These are phyloP conservation scores for Rhinopomastus cyanomelas DNA, from an alignment of 2,113 vertebrate genomes.

Conservation along the genomic window DNA sequence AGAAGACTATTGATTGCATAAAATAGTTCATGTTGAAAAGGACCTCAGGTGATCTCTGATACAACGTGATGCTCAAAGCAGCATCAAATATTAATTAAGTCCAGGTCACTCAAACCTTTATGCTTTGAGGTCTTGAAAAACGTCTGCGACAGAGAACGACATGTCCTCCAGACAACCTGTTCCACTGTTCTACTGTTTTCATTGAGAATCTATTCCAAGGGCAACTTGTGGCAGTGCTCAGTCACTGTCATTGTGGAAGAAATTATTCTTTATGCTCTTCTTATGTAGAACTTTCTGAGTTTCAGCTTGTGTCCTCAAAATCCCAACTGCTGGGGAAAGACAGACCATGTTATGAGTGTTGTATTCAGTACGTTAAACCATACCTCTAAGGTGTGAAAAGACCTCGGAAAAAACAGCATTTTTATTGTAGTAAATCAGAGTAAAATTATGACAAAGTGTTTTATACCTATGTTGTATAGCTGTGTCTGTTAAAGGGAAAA, in stretches of 20 bases:
- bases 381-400: too few species aligned
- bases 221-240: not conserved
- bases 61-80: not conserved
- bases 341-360: too few species aligned
- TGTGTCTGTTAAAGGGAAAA: too few species aligned
- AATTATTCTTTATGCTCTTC: not conserved
- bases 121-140: not conserved
- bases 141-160: not conserved
- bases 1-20: not conserved
- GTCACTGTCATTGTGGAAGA: not conserved
- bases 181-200: not conserved
- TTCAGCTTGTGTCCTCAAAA: not conserved
- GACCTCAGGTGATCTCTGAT: accelerated
- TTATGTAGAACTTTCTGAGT: not conserved
- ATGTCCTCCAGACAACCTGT: not conserved
- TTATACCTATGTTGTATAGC: too few species aligned
- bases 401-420: too few species aligned
- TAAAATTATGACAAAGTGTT: too few species aligned
- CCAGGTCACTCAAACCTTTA: not conserved
- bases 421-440: too few species aligned
- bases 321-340: too few species aligned
- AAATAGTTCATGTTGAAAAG: not conserved
- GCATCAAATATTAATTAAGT: not conserved
- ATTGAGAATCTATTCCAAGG: not conserved
- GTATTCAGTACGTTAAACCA: too few species aligned